phyloP scores from a whole-genome alignment of 2,113 vertebrate genomes.

The Xyrauchen texanus region DNA sequence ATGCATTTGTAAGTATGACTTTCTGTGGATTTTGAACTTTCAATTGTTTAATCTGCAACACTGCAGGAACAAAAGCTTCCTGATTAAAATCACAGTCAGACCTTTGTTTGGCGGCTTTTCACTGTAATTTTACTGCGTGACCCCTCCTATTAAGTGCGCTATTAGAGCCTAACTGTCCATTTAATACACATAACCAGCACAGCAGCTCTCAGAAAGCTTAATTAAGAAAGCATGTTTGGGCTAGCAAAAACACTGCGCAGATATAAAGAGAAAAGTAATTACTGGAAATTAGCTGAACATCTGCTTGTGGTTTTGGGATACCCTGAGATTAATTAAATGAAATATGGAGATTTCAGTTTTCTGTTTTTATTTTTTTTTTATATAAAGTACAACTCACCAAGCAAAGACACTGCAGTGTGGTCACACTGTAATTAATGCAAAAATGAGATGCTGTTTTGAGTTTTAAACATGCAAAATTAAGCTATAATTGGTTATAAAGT shows the following conservation, averaged over 20 bases:
- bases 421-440: neutral
- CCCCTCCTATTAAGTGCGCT: constrained; percentile 18
- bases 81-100: constrained; percentile 12
- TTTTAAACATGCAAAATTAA: too few relatives aligned
- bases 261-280: constrained; percentile 56
- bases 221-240: constrained; percentile 33
- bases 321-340: constrained; percentile 58
- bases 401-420: neutral
- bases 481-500: too few relatives aligned
- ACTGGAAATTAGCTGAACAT: constrained; percentile 55
- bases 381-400: neutral
- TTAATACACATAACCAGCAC: constrained; percentile 43
- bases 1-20: neutral
- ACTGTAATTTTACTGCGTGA: neutral
- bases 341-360: constrained; percentile 50
- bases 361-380: neutral
- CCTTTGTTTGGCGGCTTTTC: constrained; percentile 16
- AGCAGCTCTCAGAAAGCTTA: constrained; percentile 31
- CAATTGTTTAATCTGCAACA: constrained; percentile 4
- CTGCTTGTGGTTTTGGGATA: constrained; percentile 51
- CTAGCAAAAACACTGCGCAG: constrained; percentile 37
- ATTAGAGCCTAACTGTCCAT: constrained; percentile 42
- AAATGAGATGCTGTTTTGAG: constrained; percentile 10
- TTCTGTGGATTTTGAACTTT: constrained; percentile 15
- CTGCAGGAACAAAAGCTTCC: constrained; percentile 11